phyloP scores from a whole-genome alignment of 2,888 invertebrate genomes.

The Oscheius onirici region DNA sequence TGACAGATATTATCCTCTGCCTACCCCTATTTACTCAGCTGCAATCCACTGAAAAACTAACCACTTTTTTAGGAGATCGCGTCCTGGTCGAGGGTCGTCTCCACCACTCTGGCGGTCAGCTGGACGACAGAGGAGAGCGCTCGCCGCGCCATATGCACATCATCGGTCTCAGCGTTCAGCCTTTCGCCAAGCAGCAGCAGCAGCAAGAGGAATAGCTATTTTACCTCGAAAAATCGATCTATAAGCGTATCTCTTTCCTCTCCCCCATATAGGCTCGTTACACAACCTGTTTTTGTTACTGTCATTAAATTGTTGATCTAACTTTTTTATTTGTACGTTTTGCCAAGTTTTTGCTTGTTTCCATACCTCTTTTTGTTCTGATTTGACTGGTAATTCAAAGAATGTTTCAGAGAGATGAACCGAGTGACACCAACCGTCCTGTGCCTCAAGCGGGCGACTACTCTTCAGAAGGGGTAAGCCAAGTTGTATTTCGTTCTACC shows the following conservation, averaged over 20 bases:
- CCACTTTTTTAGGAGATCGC: constrained; percentile 48
- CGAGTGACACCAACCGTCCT: background rate
- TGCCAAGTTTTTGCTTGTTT: background rate
- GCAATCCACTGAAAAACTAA: background rate
- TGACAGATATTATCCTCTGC: too few species aligned
- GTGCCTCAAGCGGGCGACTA: background rate
- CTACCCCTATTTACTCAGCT: too few species aligned
- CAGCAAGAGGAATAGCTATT: background rate
- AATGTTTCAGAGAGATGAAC: background rate
- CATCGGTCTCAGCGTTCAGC: constrained; percentile 50
- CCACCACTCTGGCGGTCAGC: constrained; percentile 56
- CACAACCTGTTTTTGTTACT: background rate
- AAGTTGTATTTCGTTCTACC: background rate
- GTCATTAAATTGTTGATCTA: background rate
- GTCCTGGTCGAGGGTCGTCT: constrained; percentile 60
- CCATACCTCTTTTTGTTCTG: constrained; percentile 1
- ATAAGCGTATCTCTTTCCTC: background rate
- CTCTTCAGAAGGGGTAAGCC: background rate
- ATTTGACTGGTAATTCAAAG: background rate
- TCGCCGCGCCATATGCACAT: constrained; percentile 55
- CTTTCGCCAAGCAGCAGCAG: constrained; percentile 38
- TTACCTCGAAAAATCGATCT: background rate
- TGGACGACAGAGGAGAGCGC: constrained; percentile 55
- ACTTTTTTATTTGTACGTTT: background rate
- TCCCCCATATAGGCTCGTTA: background rate